Evolutionary conservation across 2,888 invertebrate genomes (phyloP), one percentile per base, ranked within the genome.

Genomic region (Ectemnius lituratus): DNA sequence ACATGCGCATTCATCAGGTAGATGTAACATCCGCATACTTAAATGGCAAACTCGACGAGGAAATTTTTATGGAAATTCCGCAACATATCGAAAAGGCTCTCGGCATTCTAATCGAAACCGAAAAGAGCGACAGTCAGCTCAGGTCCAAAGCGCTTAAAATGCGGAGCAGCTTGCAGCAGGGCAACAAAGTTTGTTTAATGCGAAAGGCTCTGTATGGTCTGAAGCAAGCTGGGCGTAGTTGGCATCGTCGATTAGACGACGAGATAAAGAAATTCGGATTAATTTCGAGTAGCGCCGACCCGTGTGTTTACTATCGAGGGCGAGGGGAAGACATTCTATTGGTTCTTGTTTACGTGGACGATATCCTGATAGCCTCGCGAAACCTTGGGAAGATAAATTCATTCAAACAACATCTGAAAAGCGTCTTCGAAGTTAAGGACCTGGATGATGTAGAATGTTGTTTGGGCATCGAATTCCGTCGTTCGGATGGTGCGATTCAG

Each of bases 191-290:
- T 5, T 73, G 72, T 46, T n/a, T 23, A 8, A n/a, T 73, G 20
- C 67, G 63, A 28, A 73, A 73, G 45, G 68, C 73, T 4, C 47
- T 73, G 4, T 73, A 73, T 28, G 73, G 73, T 16, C 45, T 73
- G 27, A 61, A 62, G 13, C 47, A 63, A 23, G 46, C 49, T 4
- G 11, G 13, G 13, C 11, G 49, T 1, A 13, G 49, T 3, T 49
- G 49, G 49, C 11, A 49, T 4, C 13, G 14, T 13, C 11, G 14
- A 49, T 49, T 49, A 1, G 14, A 8, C 1, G 14, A 11, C 4
- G 11, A 13, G 13, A 8, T 49, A 4, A 49, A 16, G 16, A 49
- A 13, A 11, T 13, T 8, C 11, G 49, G 14, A 14, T 4, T 13
- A 1, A 3, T 8, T 4, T 1, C 14, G 14, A 49, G 49, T 16